phyloP scores from a whole-genome alignment of 2,888 invertebrate genomes.

The Papilio demoleus region DNA sequence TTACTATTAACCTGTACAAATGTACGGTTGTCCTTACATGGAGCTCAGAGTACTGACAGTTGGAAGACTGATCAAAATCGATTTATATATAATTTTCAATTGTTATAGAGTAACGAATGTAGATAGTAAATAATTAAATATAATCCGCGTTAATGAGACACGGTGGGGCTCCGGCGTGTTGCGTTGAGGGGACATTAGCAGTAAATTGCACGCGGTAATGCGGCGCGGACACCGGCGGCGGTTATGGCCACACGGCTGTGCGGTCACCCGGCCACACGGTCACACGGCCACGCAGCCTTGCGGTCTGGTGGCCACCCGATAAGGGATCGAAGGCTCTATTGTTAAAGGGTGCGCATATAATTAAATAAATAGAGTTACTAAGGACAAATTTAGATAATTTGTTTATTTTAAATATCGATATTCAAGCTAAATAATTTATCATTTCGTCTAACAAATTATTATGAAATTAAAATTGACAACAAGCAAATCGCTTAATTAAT shows the following conservation, averaged over 20 bases:
- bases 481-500: slow-evolving; percentile 10
- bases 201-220: slow-evolving; percentile 24
- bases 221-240: slow-evolving; percentile 10
- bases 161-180: slow-evolving; percentile 13
- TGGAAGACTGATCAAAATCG: neutral
- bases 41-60: no score
- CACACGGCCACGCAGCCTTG: neutral
- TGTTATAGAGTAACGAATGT: neutral
- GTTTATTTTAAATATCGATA: neutral
- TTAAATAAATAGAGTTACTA: neutral
- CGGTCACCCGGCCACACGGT: neutral
- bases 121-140: slow-evolving; percentile 15
- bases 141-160: slow-evolving; percentile 26
- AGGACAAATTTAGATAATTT: neutral
- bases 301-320: slow-evolving; percentile 5
- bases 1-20: neutral
- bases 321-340: neutral
- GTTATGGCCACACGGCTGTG: neutral
- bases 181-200: slow-evolving; percentile 24
- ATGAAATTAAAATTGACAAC: slow-evolving; percentile 6
- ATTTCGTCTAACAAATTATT: neutral
- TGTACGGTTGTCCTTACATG: no score
- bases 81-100: neutral
- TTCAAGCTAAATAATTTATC: neutral
- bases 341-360: slow-evolving; percentile 4